Evolutionary conservation across 2,113 vertebrate species (phyloP), one percentile per base, ranked within the genome.

Genomic region (Gobio gobio): DNA sequence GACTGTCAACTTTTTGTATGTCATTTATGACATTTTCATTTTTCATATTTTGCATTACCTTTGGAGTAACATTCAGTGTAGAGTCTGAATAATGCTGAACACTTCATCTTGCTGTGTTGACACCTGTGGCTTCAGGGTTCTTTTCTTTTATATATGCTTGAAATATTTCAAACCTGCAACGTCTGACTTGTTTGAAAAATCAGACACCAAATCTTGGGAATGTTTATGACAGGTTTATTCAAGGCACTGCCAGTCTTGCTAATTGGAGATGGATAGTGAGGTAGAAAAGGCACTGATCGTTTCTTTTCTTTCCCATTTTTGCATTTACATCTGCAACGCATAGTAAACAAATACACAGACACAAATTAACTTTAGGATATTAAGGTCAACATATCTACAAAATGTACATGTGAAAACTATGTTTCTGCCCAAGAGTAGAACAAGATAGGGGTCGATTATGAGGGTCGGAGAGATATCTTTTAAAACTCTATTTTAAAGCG

Each of bases 151-250:
- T 43, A 36, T 43, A 43, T 40, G 9, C 36, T 70, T 70, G 36
- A 43, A 12, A 43, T 10, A 70, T 70, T 43, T 70, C 20, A 70
- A 68, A 68, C 33, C 33, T 68, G 64, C 64, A 10, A 43, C 18
- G 13, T 77, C 49, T 43, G 76, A 78, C 56, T n/a, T 22, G 51
- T 58, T 59, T 43, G 20, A 78, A 43, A 78, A 78, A 59, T 59
- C 76, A 16, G 75, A 78, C 75, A 59, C 10, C 33, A n/a, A 40
- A 20, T 78, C 54, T 40, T 59, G 76, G 7, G 49, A 36, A 54
- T 77, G 10, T 10, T 77, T 54, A 36, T 33, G 33, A 59, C 54
- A 59, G 33, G 33, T 78, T 78, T 78, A 78, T 78, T 78, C n/a
- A 78, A 59, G 76, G 76, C 54, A 59, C 76, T 59, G 76, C 3